Evolutionary conservation across 1,140 invertebrate species (phyloP).

Genomic region (Heliothis subflexa): DNA sequence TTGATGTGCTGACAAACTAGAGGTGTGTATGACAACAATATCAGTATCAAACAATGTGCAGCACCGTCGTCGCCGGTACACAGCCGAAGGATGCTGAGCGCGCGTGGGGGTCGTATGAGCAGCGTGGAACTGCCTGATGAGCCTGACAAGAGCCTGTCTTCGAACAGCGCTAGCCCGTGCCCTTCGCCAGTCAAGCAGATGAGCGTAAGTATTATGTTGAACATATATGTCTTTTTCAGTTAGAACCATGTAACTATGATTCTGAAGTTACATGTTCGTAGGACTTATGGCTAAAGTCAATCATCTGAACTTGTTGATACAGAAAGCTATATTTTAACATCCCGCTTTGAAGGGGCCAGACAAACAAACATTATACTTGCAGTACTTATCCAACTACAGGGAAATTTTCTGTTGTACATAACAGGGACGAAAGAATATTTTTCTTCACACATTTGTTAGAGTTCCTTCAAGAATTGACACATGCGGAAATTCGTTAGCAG

Average conservation of each 20-base stretch:
- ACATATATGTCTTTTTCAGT: background rate
- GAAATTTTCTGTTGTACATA: too few species aligned
- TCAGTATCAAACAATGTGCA: constrained; percentile 73
- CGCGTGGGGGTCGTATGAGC: constrained; percentile 94
- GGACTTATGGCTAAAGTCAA: too few species aligned
- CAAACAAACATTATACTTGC: too few species aligned
- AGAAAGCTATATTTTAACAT: too few species aligned
- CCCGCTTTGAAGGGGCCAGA: too few species aligned
- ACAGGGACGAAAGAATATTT: background rate
- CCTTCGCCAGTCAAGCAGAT: constrained; percentile 92
- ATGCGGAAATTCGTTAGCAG: background rate
- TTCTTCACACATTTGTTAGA: background rate
- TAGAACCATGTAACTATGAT: too few species aligned
- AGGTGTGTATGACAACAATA: background rate
- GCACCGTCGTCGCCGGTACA: constrained; percentile 96
- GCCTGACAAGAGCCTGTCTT: constrained; percentile 95
- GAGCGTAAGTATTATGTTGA: constrained; percentile 62
- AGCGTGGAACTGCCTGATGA: constrained; percentile 97
- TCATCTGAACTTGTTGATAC: too few species aligned
- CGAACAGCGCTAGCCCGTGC: constrained; percentile 96
- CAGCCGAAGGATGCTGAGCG: constrained; percentile 91
- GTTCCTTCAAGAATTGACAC: constrained; percentile 4
- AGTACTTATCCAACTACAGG: too few species aligned
- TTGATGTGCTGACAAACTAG: background rate
- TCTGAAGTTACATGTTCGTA: too few species aligned